Evolutionary conservation across 2,113 vertebrate species (phyloP), one percentile per base, ranked within the genome.

Genomic region (Malurus melanocephalus): DNA sequence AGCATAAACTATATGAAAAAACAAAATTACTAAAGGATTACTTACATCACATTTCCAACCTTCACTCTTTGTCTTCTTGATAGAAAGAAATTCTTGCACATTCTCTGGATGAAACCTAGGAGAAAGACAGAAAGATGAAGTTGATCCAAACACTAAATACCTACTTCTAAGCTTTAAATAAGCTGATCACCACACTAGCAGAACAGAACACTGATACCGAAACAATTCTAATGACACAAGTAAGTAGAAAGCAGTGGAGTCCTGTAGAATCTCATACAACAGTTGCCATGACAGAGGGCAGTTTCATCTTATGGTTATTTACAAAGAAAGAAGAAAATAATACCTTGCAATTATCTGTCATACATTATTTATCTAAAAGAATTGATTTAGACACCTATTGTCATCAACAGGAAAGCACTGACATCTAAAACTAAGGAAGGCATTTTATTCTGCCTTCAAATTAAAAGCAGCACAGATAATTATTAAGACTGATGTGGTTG

Each of bases 41-140:
- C 98, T 98, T 97, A 99, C 99, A 87, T 99, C 98, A 96, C 99
- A 99, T 95, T 99, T 99, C 99, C 99, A 99, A 76, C 98, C 98
- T 95, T 99, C 99, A 86, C 97, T 99, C 94, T 99, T 99, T 82
- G 97, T 98, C 95, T 98, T 99, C 96, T 97, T 99, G 87, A 98
- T 98, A 45, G 98, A 97, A 77, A 99, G 96, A 97, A 99, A 99
- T 93, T 99, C 99, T 93, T 99, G 98, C 71, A 98, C 96, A 94
- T 98, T 97, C 86, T 99, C 99, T 89, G 99, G 98, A 95, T 99
- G 99, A 96, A 99, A 99, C 93, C 99, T 99, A 96, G 16, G 19
- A 88, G 64, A n/a, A 90, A 84, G 53, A 91, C 16, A 95, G 43
- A 84, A 73, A 59, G 48, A 45, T 7, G 7, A 85, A 48, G 52